Evolutionary conservation across 2,113 vertebrate species (phyloP).

Genomic region (Macaca fascicularis): DNA sequence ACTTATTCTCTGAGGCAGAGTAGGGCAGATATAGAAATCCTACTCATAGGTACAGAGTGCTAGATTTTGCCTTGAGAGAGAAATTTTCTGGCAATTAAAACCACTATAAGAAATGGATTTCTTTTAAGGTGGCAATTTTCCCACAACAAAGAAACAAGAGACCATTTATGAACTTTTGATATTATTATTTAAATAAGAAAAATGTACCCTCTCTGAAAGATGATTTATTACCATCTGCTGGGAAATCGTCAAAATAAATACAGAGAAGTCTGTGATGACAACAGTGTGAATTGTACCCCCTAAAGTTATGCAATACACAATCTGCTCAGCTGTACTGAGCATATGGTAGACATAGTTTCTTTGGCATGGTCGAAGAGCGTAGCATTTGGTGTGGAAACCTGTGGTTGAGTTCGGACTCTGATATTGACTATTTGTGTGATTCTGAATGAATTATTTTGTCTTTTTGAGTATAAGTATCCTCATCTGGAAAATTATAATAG

Average conservation of each 20-base stretch:
- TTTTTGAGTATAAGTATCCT: background rate
- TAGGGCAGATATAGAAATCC: background rate
- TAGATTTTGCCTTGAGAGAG: background rate
- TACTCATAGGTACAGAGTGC: background rate
- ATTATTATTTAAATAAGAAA: background rate
- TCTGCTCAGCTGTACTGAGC: background rate
- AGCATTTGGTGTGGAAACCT: background rate
- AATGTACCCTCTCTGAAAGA: background rate
- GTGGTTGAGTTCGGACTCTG: background rate
- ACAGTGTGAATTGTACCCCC: background rate
- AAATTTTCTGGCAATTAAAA: conserved; percentile 1
- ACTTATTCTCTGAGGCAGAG: background rate
- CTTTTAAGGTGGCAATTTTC: background rate
- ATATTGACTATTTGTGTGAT: background rate
- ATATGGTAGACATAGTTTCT: background rate
- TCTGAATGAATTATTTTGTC: background rate
- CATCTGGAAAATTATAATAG: background rate
- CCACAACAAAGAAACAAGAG: background rate
- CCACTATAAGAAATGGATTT: background rate
- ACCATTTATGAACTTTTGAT: background rate
- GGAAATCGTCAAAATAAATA: background rate
- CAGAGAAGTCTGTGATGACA: background rate
- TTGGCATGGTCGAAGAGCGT: background rate
- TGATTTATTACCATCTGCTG: background rate
- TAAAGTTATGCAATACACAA: background rate